Percentiles rank a stretch among this genome's conserved stretches.
Conservation (phyloP, 1,140 invertebrate genomes). For the Leptopilina boulardi region DNA sequence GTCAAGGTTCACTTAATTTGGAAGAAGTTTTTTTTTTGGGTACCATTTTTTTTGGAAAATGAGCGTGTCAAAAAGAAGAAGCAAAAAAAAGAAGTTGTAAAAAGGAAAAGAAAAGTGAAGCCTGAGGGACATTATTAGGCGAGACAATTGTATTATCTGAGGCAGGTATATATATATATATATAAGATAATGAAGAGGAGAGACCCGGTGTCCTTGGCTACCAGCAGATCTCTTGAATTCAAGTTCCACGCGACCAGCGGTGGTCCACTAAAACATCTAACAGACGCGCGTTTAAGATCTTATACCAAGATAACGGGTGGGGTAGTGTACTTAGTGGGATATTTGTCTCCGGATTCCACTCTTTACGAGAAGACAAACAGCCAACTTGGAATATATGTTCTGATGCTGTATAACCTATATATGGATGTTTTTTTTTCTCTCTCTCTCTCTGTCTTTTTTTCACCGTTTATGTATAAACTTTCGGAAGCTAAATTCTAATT, state of each 20-base stretch:
- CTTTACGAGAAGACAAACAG: conserved; percentile 37
- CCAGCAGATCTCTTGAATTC: conserved; percentile 54
- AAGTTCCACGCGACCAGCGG: conserved; percentile 48
- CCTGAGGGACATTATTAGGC: conserved; percentile 61
- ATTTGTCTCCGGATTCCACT: conserved; percentile 50
- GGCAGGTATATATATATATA: conserved; percentile 51
- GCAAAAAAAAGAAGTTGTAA: not conserved
- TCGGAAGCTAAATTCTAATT: not conserved
- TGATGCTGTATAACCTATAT: not conserved
- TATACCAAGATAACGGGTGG: conserved; percentile 54
- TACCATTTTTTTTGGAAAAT: too few species aligned
- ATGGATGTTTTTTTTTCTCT: conserved; percentile 19
- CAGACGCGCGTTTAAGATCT: conserved; percentile 57
- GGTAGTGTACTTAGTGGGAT: conserved; percentile 61
- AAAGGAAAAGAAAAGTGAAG: not conserved
- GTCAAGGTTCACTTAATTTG: too few species aligned
- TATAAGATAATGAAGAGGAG: conserved; percentile 59
- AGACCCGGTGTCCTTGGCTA: conserved; percentile 63
- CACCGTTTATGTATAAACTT: too few species aligned
- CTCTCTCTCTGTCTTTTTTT: too few species aligned
- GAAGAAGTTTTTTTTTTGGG: too few species aligned
- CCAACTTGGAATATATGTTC: not conserved
- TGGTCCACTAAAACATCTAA: conserved; percentile 53
- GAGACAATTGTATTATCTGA: conserved; percentile 68
- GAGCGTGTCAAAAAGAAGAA: not conserved